Evolutionary conservation across 2,888 invertebrate species (phyloP).

Genomic region (Drosophila neotestacea): DNA sequence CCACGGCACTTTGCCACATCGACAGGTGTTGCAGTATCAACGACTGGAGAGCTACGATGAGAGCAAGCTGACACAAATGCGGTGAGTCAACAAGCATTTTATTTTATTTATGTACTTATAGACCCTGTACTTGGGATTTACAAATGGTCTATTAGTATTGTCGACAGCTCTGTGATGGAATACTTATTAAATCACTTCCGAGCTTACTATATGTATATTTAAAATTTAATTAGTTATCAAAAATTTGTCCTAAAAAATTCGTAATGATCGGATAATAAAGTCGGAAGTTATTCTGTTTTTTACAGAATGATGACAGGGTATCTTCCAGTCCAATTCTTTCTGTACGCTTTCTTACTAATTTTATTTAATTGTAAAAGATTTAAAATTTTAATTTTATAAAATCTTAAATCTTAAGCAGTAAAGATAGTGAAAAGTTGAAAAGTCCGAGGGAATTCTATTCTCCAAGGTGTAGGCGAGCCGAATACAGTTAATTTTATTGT

Average conservation of each 20-base stretch:
- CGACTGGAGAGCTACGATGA: slow-evolving; percentile 81
- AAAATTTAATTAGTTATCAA: too few relatives aligned
- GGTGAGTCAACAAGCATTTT: slow-evolving; percentile 63
- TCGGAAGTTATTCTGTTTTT: too few relatives aligned
- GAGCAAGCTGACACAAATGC: slow-evolving; percentile 67
- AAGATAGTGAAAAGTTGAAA: neutral
- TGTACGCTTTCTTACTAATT: too few relatives aligned
- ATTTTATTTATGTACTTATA: neutral
- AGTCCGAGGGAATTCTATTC: neutral
- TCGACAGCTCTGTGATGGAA: too few relatives aligned
- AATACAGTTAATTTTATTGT: slow-evolving; percentile 45
- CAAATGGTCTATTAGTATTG: too few relatives aligned
- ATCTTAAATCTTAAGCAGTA: neutral
- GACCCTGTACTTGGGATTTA: too few relatives aligned
- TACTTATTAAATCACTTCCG: too few relatives aligned
- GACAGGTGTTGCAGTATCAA: slow-evolving; percentile 71
- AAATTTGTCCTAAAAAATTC: too few relatives aligned
- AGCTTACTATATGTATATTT: too few relatives aligned
- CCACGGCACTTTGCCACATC: slow-evolving; percentile 36
- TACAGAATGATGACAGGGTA: too few relatives aligned
- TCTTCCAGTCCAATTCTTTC: too few relatives aligned
- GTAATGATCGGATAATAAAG: too few relatives aligned
- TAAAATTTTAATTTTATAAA: neutral
- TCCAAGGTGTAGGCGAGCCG: neutral
- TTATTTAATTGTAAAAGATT: neutral